Conservation (phyloP, 30 jellyfish, hydroid and myxozoan genomes). For the Aurelia aurita region DNA sequence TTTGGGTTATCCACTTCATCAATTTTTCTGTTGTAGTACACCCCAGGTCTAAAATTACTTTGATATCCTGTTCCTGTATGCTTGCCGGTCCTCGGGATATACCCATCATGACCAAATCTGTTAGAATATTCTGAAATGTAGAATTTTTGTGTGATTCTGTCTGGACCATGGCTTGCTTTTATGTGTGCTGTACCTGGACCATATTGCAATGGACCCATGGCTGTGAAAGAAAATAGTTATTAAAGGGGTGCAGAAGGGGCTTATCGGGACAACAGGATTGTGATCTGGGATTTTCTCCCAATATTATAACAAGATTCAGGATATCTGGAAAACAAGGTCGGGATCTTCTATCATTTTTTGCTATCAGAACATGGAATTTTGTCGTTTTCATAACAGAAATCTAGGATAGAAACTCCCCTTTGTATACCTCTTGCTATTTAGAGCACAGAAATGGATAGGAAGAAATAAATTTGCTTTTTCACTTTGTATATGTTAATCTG, state of each 20-base stretch:
- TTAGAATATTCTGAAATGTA: constrained; percentile 79
- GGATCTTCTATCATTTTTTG: no score
- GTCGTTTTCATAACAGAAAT: no score
- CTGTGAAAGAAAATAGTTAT: background rate
- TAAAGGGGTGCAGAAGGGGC: background rate
- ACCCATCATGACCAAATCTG: constrained; percentile 63
- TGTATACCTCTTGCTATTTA: no score
- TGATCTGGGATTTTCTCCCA: no score
- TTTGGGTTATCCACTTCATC: constrained; percentile 81
- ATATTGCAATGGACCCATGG: constrained; percentile 60
- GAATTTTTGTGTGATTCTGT: constrained; percentile 36
- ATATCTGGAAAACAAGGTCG: no score
- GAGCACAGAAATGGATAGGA: no score
- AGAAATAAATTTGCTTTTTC: no score
- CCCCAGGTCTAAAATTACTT: constrained; percentile 83
- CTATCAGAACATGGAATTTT: no score
- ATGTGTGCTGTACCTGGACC: constrained; percentile 80
- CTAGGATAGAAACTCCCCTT: no score
- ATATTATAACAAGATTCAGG: no score
- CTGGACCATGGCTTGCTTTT: constrained; percentile 75
- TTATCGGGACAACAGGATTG: no score
- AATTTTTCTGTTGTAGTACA: constrained; percentile 69
- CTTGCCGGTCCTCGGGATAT: constrained; percentile 66
- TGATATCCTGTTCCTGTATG: constrained; percentile 86
- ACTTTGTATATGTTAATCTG: no score